phyloP scores from a whole-genome alignment of 2,797 vertebrate species.

The Chelon auratus region DNA sequence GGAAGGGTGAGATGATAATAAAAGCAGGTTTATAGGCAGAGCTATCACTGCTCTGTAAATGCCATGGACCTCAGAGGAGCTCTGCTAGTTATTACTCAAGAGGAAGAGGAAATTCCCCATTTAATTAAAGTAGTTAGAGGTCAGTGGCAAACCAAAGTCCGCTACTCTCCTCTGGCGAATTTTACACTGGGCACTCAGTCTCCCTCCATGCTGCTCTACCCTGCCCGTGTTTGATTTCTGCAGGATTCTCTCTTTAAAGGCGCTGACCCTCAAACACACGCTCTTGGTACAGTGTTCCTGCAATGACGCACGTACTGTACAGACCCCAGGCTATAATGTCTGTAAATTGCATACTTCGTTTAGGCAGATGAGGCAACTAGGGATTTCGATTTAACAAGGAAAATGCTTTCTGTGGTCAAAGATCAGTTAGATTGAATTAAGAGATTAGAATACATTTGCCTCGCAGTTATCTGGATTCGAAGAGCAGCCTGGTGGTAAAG shows the following conservation, averaged over 20 bases:
- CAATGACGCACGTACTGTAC: conserved; percentile 39
- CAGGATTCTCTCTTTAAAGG: conserved; percentile 64
- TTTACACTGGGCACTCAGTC: conserved; percentile 62
- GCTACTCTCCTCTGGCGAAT: conserved; percentile 73
- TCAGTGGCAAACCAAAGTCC: conserved; percentile 70
- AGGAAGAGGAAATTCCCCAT: conserved; percentile 76
- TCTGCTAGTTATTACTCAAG: conserved; percentile 73
- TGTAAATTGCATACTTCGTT: conserved; percentile 84
- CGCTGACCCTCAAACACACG: conserved; percentile 61
- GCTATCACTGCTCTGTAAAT: conserved; percentile 58
- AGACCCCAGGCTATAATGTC: conserved; percentile 74
- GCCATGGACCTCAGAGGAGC: conserved; percentile 57
- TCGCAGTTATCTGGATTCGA: conserved; percentile 74
- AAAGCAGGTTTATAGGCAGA: conserved; percentile 61
- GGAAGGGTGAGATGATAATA: conserved; percentile 53
- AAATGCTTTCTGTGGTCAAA: conserved; percentile 81
- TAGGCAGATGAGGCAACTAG: conserved; percentile 74
- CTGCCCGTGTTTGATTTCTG: conserved; percentile 64
- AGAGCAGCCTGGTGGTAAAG: conserved; percentile 65
- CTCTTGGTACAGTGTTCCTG: conserved; percentile 39
- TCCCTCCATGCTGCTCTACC: conserved; percentile 69
- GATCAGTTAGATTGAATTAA: conserved; percentile 84
- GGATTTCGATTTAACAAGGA: conserved; percentile 81
- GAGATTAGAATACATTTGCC: conserved; percentile 82
- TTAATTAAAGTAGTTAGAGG: conserved; percentile 81